Base-by-base conservation (phyloP, 2,113 vertebrate species). In the Podiceps cristatus region DNA sequence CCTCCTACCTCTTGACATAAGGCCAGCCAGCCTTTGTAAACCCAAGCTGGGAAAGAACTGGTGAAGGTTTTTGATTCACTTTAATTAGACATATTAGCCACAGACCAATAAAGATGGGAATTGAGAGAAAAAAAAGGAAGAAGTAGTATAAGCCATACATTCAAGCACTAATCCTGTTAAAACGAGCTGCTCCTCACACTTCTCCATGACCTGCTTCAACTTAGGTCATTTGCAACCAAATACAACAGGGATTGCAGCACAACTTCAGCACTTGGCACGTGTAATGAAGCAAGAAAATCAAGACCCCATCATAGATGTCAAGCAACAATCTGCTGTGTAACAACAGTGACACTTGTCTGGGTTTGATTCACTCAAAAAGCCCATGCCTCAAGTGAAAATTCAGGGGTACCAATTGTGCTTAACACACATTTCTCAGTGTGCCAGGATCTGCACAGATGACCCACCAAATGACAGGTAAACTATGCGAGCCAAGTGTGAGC, bases 1-100 rank as follows among this genome's bases (percentile, higher is more conserved):
- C 88, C 73, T 95, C 86, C 95, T 33, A 95, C 83, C 18, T 64
- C 86, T 81, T 97, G 86, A 87, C 31, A 42, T 55, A 84, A 86
- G 9, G 72, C 69, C 80, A 94, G 55, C 9, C 75, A 90, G n/a
- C 31, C 69, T 68, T 56, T 9, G 1, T n/a, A 80, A 91, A 49
- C 33, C 19, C 18, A 9, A 72, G 16, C 45, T 75, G 40, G 19
- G 29, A 68, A 89, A 89, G 33, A 85, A 89, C 52, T 3, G 8
- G 27, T 68, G 20, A 15, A 52, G 64, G 71, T n/a, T 90, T 80
- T 69, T 0, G 0, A 94, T 49, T 71, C 27, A 25, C 23, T 95
- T 74, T 59, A 77, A 72, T 59, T 45, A 89, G 47, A 64, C 2
- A 7, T 28, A 75, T 62, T 33, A 63, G 49, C 44, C 60, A 67